Base-by-base conservation (phyloP, 2,113 vertebrate species). In the Gymnocephalus cernua region DNA sequence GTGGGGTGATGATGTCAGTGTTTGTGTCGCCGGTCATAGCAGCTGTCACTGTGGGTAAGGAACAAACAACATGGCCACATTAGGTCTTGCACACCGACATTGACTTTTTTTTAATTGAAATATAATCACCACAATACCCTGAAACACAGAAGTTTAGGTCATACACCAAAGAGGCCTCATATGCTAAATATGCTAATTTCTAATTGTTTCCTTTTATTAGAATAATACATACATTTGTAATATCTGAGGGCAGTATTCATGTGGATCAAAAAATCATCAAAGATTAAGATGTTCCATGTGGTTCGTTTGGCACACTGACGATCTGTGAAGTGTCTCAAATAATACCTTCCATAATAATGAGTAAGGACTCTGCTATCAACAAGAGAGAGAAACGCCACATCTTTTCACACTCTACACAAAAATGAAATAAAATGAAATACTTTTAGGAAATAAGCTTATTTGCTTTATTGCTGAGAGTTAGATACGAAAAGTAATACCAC, bases 1-100 rank as follows among this genome's bases (percentile, higher is more conserved):
- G 96, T 72, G 96, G 96, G 0, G 93, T 97, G 73, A 95, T 97
- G 88, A 96, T 97, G 89, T 96, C 96, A 35, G 94, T 97, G 77
- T 95, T 97, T 77, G 96, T 97, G 80, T 97, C 97, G 47, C 96
- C 97, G 0, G 95, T 97, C 76, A 94, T 97, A 91, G 96, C 96
- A 75, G 97, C 96, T 41, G 93, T 96, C 83, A 95, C 94, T 9
- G 96, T 97, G 25, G 96, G 96, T 96, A 94, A 94, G 95, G 56
- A 87, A 45, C 56, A 48, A 35, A 44, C 18, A 51, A 29, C 57
- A 63, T 45, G 38, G 14, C 38, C 2, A 27, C 38, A 4, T 23
- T 74, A n/a, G 56, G 44, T 18, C 25, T 38, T 65, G 79, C 8
- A 74, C 29, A 29, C 29, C 5, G 32, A 32, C 6, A 32, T 32